Conservation (phyloP, 2,113 vertebrate genomes). For the Dendrocopos noguchii region DNA sequence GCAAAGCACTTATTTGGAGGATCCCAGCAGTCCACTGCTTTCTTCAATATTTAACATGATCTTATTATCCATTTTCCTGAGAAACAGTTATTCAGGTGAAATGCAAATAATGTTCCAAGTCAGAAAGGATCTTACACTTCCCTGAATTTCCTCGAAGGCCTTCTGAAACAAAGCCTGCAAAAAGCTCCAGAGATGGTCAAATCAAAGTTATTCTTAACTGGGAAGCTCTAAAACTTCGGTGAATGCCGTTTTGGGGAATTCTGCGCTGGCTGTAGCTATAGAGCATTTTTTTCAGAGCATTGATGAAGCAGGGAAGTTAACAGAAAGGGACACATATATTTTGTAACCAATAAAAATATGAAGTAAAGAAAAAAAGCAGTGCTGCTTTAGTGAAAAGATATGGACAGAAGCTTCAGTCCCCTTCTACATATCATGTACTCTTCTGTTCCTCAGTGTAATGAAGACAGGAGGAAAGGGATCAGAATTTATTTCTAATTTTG, state of each 20-base stretch:
- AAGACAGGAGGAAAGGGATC: conserved; percentile 3
- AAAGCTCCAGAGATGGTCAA: neutral
- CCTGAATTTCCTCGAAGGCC: neutral
- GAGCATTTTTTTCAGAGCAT: neutral
- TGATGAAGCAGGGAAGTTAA: neutral
- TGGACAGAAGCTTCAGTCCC: neutral
- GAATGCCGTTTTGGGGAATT: neutral
- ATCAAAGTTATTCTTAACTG: neutral
- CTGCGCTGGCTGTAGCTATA: neutral
- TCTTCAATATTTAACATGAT: neutral
- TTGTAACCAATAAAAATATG: neutral
- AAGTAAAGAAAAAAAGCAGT: neutral
- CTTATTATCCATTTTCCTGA: neutral
- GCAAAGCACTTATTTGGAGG: neutral
- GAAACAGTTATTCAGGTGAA: neutral
- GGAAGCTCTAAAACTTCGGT: neutral
- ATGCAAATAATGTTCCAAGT: neutral
- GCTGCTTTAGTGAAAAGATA: neutral
- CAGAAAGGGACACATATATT: neutral
- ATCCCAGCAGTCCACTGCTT: neutral
- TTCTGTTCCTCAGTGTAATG: neutral
- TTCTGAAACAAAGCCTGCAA: neutral
- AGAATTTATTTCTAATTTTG: conserved; percentile 16
- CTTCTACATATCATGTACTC: accelerated
- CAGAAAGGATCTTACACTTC: neutral